Evolutionary conservation across 2,888 invertebrate species (phyloP), one percentile per base, ranked within the genome.

Genomic region (Hyppa rectilinea): DNA sequence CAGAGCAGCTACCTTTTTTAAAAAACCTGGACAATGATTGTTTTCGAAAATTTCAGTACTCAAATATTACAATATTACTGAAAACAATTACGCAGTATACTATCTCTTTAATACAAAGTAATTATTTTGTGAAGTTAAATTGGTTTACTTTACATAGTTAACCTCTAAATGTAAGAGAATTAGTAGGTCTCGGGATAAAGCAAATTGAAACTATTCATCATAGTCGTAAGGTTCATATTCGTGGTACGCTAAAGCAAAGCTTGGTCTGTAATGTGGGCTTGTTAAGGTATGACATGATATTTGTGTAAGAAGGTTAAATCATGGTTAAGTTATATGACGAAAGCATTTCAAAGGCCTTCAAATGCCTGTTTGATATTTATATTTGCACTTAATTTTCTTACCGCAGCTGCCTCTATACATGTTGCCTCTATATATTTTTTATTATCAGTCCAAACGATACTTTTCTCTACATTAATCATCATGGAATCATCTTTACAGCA

Each of bases 231-330:
- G 75, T 80, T 76, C 66, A 80, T 76, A 70, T 78, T 84, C 29
- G 72, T 78, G 76, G 80, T 83, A 76, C 53, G 80, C 83, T 85
- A 78, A 82, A 83, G 85, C 84, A 83, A 80, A 84, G 85, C 85
- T 83, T 86, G 77, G 75, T 80, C 40, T 78, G 84, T 85, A 58
- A 85, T 68, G 84, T 86, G 81, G 80, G 84, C 86, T 85, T 85
- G 61, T 79, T 61, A 60, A 63, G 56, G 40, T 60, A 53, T 26
- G 34, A 50, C 40, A 71, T 36, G 52, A 63, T 59, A 63, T 50
- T 78, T 49, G 63, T 75, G 52, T 64, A 71, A 68, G 61, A 61
- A 36, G 49, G 50, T 64, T 58, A 71, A 72, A 79, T 75, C 56
- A 79, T 75, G 76, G 61, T 64, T 75, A 55, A 52, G 52, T 68